phyloP scores from a whole-genome alignment of 2,797 vertebrate species.

The Neoniphon sammara region DNA sequence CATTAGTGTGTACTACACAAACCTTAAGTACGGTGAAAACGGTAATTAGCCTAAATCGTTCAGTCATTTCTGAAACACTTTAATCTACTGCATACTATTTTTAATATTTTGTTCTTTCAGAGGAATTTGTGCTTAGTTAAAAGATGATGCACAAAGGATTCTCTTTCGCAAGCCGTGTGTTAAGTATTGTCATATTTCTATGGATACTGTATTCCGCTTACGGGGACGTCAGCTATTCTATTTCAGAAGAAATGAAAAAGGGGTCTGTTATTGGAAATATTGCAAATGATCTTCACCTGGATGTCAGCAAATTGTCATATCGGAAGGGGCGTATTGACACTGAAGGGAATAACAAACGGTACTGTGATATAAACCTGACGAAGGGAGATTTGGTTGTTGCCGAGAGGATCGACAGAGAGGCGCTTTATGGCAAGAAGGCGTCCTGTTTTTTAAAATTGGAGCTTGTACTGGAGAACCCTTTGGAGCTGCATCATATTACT shows the following conservation, averaged over 20 bases:
- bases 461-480: constrained; percentile 71
- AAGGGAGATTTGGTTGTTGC: constrained; percentile 64
- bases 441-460: constrained; percentile 70
- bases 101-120: background rate
- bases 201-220: background rate
- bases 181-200: background rate
- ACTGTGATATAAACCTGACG: constrained; percentile 39
- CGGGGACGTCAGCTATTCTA: constrained; percentile 46
- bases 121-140: constrained; percentile 51
- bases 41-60: background rate
- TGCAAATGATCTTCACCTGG: constrained; percentile 59
- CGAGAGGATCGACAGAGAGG: constrained; percentile 76
- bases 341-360: constrained; percentile 52
- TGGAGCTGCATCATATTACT: constrained; percentile 75
- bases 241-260: constrained; percentile 37
- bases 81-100: background rate
- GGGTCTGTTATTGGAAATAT: constrained; percentile 59
- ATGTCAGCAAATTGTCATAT: constrained; percentile 29
- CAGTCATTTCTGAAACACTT: background rate
- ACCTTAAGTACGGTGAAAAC: background rate
- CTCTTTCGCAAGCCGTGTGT: background rate
- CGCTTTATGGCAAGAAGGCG: constrained; percentile 62
- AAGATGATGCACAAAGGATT: constrained; percentile 8
- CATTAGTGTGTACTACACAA: background rate
- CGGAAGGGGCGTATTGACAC: constrained; percentile 53